Evolutionary conservation across 2,888 invertebrate genomes (phyloP), one percentile per base, ranked within the genome.

Genomic region (Pseudococcus jackbeardsleyi): DNA sequence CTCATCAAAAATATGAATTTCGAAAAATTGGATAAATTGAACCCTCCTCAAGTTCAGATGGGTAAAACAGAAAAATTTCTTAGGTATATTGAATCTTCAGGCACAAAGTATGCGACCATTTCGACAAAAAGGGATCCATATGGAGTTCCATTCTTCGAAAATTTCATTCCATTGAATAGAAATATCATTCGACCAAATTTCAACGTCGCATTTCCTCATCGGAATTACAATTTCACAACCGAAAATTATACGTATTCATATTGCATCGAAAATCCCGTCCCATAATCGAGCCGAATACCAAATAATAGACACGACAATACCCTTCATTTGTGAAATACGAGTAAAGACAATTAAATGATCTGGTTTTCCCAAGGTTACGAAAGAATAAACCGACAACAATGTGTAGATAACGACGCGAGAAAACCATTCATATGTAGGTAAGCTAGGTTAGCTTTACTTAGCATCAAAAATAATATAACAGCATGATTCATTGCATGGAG

Each of bases 331-430:
- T 82, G 46, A 82, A 46, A 82, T 82, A 82, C 19, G n/a, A 82
- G 79, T 82, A 19, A 82, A 82, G 19, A 84, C 22, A 48, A 84
- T 85, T 54, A 85, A 85, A 85, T 85, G 85, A 64, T 85, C 85
- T 85, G 85, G 85, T 85, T 85, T 59, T 85, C 42, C 59, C 85
- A 85, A 85, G 85, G 85, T 85, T 59, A 85, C 64, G 85, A 82
- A 46, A 82, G 46, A 82, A 82, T 64, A 64, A 5, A 39, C 33
- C 79, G 33, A 82, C 46, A 82, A 82, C 79, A 82, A 82, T 82
- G 79, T 82, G 11, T n/a, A 39, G 39, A 39, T 77, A 42, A 82
- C 79, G 42, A 82, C 46, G 79, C 79, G 46, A 82, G 85, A 85
- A 33, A 85, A 54, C 54, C 17, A 54, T 33, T 19, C 39, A 84